These are phyloP conservation scores for Polietes domitor DNA, from an alignment of 2,888 invertebrate species.

Conservation along the genomic window DNA sequence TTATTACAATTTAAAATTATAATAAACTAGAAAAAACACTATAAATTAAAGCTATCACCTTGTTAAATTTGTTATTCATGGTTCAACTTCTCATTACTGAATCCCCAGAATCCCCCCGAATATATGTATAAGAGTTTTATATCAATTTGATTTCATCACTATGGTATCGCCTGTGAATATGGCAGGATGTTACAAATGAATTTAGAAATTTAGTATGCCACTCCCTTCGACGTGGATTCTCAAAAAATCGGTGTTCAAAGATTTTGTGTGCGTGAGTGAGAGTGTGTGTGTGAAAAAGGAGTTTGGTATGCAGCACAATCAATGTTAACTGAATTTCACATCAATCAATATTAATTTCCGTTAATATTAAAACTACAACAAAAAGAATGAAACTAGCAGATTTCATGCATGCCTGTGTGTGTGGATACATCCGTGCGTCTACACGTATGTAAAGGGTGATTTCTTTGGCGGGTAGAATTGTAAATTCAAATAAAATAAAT, in stretches of 20 bases:
- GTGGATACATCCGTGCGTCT: no score
- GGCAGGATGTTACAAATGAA: background rate
- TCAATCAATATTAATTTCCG: constrained; percentile 71
- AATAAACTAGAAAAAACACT: no score
- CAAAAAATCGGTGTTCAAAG: constrained; percentile 7
- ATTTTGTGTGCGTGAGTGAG: constrained; percentile 10
- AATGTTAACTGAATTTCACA: constrained; percentile 68
- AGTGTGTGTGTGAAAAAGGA: background rate
- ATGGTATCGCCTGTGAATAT: background rate
- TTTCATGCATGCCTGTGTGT: background rate
- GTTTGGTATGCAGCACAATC: constrained; percentile 38
- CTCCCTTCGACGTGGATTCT: background rate
- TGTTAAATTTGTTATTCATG: no score
- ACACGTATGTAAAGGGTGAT: no score
- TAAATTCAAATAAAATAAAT: no score
- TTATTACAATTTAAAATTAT: no score
- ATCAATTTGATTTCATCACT: no score
- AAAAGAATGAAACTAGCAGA: constrained; percentile 2
- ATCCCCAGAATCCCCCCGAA: no score
- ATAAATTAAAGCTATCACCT: no score
- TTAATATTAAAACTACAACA: constrained; percentile 61
- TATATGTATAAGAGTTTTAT: no score
- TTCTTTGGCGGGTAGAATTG: no score
- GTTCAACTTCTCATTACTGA: no score
- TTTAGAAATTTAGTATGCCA: background rate